A percentile compares a stretch with the other conserved stretches of the same genome.
Conservation (phyloP, 37 sponge, comb jelly and placozoan genomes). For the Tethya wilhelma region DNA sequence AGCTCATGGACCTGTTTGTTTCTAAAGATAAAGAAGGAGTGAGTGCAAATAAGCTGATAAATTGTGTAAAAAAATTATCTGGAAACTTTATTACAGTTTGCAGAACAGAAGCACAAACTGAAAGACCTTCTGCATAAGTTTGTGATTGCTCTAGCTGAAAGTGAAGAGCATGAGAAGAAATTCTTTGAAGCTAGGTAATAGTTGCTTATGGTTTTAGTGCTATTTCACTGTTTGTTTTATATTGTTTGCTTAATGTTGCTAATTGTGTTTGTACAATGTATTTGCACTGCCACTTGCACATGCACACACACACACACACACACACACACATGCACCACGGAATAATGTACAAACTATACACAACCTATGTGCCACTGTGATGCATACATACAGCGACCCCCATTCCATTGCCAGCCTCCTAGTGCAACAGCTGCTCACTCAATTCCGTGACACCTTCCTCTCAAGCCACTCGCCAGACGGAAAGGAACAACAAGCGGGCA, state of each 20-base stretch:
- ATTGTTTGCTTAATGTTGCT: no score
- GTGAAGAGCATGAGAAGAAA: no score
- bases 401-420: conserved; percentile 61
- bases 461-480: conserved; percentile 10
- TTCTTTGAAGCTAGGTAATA: no score
- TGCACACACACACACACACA: conserved; percentile 4
- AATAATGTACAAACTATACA: no score
- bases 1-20: conserved; percentile 16
- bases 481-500: neutral
- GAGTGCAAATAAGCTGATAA: neutral
- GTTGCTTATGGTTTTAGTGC: no score
- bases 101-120: conserved; percentile 32
- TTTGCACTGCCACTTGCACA: neutral
- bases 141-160: conserved; percentile 13
- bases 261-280: no score
- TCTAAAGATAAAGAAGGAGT: conserved; percentile 17
- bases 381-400: conserved; percentile 59
- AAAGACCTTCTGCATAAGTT: conserved; percentile 42
- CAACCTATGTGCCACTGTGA: no score
- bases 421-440: conserved; percentile 63
- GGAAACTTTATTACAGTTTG: neutral
- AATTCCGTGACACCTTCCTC: conserved; percentile 56
- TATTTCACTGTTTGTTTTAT: no score
- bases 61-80: neutral
- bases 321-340: no score